Base-by-base conservation (phyloP, 2,797 vertebrate genomes). In the Rhyacichthys aspro region DNA sequence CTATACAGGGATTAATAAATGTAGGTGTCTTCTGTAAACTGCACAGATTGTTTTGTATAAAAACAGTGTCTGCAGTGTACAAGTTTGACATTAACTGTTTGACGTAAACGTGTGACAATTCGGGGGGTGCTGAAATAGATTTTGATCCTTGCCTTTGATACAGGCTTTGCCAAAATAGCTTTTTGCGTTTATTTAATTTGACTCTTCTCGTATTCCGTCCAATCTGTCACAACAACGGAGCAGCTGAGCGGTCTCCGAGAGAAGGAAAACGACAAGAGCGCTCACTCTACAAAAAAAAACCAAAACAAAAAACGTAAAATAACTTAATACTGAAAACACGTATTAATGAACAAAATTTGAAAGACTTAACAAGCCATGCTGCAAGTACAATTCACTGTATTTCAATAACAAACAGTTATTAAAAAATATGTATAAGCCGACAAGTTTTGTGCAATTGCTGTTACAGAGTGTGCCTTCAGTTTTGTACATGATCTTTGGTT, bases 401-500 rank as follows among this genome's bases (percentile, higher is more conserved):
- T 41, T 41, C 7, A 7, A 41, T 3, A 11, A 6, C 7, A 15
- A 42, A 42, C n/a, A n/a, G 8, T 42, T 15, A n/a, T 28, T 28
- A 3, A 28, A n/a, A 28, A 6, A 28, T 28, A 28, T 28, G 4
- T 28, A 28, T 28, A 23, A 23, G 19, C 19, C 19, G 19, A 23
- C 19, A 23, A 2, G 23, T 28, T 28, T 28, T 6, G 23, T 28
- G 23, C 23, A 28, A 28, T 5, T 28, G 23, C 23, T 28, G 23
- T 28, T 28, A 2, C 23, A 2, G 47, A 69, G 63, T 9, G 3
- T 23, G 1, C 2, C 19, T 1, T 59, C 43, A 9, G 0, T 8
- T 0, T 0, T 0, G 1, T 7, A 59, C 39, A 74, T 70, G 76
- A 86, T 83, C 81, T 89, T 50, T 7, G 63, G 3, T 7, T 9